These are phyloP conservation scores for Chauna torquata DNA, from an alignment of 2,113 vertebrate genomes.

Conservation along the genomic window DNA sequence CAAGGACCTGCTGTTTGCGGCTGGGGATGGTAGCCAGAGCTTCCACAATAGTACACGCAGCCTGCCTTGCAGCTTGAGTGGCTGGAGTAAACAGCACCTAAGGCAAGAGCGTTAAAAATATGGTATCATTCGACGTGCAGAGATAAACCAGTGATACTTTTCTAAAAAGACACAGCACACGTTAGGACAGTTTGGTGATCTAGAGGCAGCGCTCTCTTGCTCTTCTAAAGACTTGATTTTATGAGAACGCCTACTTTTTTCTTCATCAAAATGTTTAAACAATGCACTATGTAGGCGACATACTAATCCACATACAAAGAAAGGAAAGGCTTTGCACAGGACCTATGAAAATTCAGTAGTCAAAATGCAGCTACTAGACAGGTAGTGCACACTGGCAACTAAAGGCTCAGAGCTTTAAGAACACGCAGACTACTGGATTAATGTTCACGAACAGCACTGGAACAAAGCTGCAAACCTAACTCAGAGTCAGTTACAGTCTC, in stretches of 20 bases:
- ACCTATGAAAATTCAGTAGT: background rate
- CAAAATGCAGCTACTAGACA: background rate
- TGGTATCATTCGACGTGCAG: fast-evolving
- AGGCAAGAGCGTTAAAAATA: background rate
- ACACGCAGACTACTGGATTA: background rate
- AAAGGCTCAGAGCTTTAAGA: background rate
- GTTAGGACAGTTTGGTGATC: background rate
- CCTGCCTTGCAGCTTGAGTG: slow-evolving; percentile 95
- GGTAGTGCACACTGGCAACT: fast-evolving
- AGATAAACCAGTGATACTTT: background rate
- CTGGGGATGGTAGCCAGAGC: slow-evolving; percentile 94
- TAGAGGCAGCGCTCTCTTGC: fast-evolving
- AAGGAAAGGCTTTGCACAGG: background rate
- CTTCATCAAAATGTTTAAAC: background rate
- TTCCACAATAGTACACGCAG: slow-evolving; percentile 97
- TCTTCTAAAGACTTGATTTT: background rate
- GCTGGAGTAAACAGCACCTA: slow-evolving; percentile 98
- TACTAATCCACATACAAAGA: background rate
- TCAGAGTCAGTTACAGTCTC: background rate
- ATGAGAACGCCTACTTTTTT: background rate
- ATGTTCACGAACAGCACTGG: background rate
- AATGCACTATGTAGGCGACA: background rate
- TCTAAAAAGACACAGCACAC: background rate
- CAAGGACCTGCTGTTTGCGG: slow-evolving; percentile 95
- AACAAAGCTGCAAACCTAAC: background rate